Evolutionary conservation across 2,113 vertebrate genomes (phyloP), one percentile per base, ranked within the genome.

Genomic region (Grus americana): DNA sequence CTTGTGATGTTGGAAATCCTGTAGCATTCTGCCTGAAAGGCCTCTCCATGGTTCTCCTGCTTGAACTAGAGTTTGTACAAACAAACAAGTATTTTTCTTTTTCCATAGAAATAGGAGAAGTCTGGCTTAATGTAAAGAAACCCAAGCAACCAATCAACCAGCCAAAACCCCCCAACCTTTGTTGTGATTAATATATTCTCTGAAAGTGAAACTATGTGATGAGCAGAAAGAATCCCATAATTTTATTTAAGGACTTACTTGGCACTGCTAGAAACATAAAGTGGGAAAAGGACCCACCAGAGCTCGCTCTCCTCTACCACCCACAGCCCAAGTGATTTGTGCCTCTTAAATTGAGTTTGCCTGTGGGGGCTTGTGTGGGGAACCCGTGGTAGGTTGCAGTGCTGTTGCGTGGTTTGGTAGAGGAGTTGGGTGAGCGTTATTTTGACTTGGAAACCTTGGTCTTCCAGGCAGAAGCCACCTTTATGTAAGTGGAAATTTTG

Each of bases 1-100:
- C 80, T 87, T 86, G 88, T 70, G 54, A 66, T 70, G 74, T 20
- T 90, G 82, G 94, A 96, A 96, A 91, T 94, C 34, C 71, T 78
- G 63, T 79, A 79, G 36, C 36, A 32, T 22, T 47, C 7, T 22
- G 30, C 81, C 63, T 55, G 50, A 91, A 72, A 54, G 80, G 8
- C 26, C 16, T 84, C 54, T 87, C 27, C n/a, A 8, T 30, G 38
- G 44, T 63, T 49, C 61, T 62, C 21, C 17, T n/a, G 63, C 78
- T 86, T 40, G 3, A 58, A 38, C 34, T 38, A 29, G 86, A 38
- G 46, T 38, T 88, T 84, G 19, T 55, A 72, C 79, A 86, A 81
- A 54, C 46, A 70, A 40, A 34, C 0, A 20, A 38, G 11, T 34
- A 18, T 38, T 80, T 88, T 49, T 44, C 24, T 50, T 81, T 38